Conservation (phyloP, 1,140 invertebrate genomes). For the Glossosoma conforme region DNA sequence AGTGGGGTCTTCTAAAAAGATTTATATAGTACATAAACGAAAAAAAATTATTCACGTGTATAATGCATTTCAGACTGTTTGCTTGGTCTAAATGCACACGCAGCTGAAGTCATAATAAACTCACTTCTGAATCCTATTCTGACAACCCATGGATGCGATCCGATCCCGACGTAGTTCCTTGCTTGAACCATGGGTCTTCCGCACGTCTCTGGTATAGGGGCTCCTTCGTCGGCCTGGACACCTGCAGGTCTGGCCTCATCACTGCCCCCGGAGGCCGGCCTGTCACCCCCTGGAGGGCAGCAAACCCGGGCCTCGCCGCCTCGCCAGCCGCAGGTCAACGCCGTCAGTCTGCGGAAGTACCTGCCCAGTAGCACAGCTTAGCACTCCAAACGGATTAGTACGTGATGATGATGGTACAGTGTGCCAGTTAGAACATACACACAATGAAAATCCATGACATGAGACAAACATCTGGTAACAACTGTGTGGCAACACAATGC, state of each 20-base stretch:
- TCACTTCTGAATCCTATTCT: slow-evolving; percentile 63
- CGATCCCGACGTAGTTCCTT: slow-evolving; percentile 58
- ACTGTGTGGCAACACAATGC: too few species aligned
- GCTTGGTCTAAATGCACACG: too few species aligned
- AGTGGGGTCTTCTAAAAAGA: not conserved
- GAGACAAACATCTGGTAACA: too few species aligned
- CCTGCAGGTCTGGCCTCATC: slow-evolving; percentile 3
- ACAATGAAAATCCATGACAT: too few species aligned
- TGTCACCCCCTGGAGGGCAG: slow-evolving; percentile 43
- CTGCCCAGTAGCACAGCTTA: too few species aligned
- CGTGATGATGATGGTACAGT: too few species aligned
- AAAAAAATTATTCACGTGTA: not conserved
- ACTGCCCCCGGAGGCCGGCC: not conserved
- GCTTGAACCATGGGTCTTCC: slow-evolving; percentile 59
- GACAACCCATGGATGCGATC: slow-evolving; percentile 61
- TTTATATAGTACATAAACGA: slow-evolving; percentile 2
- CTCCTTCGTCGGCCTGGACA: not conserved
- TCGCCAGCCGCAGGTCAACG: slow-evolving; percentile 42
- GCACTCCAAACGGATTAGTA: too few species aligned
- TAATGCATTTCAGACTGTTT: too few species aligned
- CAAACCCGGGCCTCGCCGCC: slow-evolving; percentile 46
- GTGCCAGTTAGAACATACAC: too few species aligned
- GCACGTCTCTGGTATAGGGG: slow-evolving; percentile 43
- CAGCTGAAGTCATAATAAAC: too few species aligned
- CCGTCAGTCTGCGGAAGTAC: slow-evolving; percentile 47